Evolutionary conservation across 1,140 invertebrate species (phyloP), one percentile per base, ranked within the genome.

Genomic region (Caenorhabditis brenneri): DNA sequence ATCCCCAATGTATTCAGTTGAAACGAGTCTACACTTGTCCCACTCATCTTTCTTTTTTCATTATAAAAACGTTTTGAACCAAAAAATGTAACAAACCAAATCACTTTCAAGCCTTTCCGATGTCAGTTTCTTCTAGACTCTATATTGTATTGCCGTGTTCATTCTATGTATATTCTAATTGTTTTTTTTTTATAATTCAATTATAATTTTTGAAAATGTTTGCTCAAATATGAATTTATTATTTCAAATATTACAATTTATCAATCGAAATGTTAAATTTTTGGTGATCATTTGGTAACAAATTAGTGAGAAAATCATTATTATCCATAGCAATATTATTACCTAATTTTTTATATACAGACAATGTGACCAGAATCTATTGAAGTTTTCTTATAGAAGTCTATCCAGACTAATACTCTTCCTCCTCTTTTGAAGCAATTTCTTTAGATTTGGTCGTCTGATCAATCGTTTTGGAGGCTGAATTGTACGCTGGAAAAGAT

Each of bases 161-260:
- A 19, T 36, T n/a, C 10, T 24, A 27, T 16, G 7, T n/a, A 51
- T n/a, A n/a, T 27, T 27, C 4, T 24, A 74, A 74, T 74, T 42
- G 65, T 74, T 74, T 58, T 74, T 46, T n/a, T 42, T n/a, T 42
- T 74, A 10, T 42, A 74, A 74, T 42, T 74, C 7, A 74, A 74
- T 19, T n/a, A 65, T 36, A 74, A 74, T 74, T 74, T n/a, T 36
- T 12, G 39, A 42, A 65, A 65, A 36, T n/a, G 33, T 33, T 65
- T 39, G 65, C 36, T 74, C 65, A 74, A 74, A 24, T 74, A 74
- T 42, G 65, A 74, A 74, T 74, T 74, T 74, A 74, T 74, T 39
- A 24, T 22, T 36, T 36, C n/a, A 12, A 39, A 36, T 12, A 39
- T 58, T n/a, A n/a, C n/a, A n/a, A n/a, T n/a, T n/a, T 65, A 29